phyloP scores from a whole-genome alignment of 1,140 invertebrate species.

The Yoshiicerus persimilis region DNA sequence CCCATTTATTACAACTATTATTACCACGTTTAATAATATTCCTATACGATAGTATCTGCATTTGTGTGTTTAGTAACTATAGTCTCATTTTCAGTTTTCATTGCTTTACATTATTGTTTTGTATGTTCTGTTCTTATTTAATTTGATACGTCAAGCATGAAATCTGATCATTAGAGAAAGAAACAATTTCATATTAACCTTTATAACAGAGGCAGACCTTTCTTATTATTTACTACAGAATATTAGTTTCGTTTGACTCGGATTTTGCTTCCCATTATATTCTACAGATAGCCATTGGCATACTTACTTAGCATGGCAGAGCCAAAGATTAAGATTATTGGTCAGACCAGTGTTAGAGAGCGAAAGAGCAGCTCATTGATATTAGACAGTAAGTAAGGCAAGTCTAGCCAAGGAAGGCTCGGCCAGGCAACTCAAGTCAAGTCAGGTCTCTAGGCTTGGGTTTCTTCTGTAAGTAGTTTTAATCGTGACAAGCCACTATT shows the following conservation, averaged over 20 bases:
- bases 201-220: background rate
- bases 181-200: slow-evolving; percentile 26
- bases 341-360: background rate
- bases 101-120: background rate
- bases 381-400: background rate
- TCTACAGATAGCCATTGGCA: background rate
- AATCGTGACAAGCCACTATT: slow-evolving; percentile 43
- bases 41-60: background rate
- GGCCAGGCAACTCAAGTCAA: background rate
- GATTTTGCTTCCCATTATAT: background rate
- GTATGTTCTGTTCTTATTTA: background rate
- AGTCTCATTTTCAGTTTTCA: background rate
- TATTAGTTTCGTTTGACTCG: background rate
- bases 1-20: background rate
- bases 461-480: slow-evolving; percentile 36
- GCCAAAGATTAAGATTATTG: background rate
- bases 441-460: slow-evolving; percentile 8
- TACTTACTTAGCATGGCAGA: background rate
- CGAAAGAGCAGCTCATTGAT: background rate
- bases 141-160: slow-evolving; percentile 27
- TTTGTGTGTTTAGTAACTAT: background rate
- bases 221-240: background rate
- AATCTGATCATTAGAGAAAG: slow-evolving; percentile 24
- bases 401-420: background rate
- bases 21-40: background rate